Evolutionary conservation across 2,888 invertebrate species (phyloP).

Genomic region (Disparrhopalites patrizii): DNA sequence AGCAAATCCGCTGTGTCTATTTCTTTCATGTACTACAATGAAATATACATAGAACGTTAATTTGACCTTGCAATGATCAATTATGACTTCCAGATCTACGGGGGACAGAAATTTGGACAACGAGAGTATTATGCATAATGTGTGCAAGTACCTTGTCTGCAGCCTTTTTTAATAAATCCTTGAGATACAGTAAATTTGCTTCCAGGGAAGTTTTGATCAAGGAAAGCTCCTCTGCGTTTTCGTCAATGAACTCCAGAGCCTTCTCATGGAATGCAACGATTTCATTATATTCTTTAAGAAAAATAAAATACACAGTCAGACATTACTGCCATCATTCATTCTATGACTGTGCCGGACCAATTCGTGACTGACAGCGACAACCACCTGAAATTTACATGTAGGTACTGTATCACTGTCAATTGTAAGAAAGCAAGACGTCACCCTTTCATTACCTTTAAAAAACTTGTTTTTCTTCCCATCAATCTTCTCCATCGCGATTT

Average conservation of each 20-base stretch:
- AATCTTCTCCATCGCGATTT: conserved; percentile 1
- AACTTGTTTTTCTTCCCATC: neutral
- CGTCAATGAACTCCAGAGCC: neutral
- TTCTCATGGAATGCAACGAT: neutral
- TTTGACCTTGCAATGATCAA: too few relatives aligned
- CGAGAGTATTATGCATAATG: too few relatives aligned
- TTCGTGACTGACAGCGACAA: too few relatives aligned
- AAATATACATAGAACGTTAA: too few relatives aligned
- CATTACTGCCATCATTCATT: too few relatives aligned
- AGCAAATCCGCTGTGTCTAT: neutral
- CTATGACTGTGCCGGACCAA: too few relatives aligned
- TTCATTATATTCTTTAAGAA: neutral
- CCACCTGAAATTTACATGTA: too few relatives aligned
- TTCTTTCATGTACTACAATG: neutral
- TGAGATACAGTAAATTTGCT: neutral
- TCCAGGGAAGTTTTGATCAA: conserved; percentile 2
- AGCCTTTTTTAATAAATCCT: neutral
- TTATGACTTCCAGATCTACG: too few relatives aligned
- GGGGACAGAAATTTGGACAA: too few relatives aligned
- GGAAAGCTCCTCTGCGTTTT: neutral
- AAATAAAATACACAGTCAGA: neutral
- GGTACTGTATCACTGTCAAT: too few relatives aligned
- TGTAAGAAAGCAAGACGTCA: too few relatives aligned
- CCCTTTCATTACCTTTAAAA: neutral
- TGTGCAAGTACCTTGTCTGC: neutral